A percentile compares a stretch with the other conserved stretches of the same genome.
These are phyloP conservation scores for Cyprinodon variegatus DNA, from an alignment of 2,113 vertebrate genomes.

Conservation along the genomic window DNA sequence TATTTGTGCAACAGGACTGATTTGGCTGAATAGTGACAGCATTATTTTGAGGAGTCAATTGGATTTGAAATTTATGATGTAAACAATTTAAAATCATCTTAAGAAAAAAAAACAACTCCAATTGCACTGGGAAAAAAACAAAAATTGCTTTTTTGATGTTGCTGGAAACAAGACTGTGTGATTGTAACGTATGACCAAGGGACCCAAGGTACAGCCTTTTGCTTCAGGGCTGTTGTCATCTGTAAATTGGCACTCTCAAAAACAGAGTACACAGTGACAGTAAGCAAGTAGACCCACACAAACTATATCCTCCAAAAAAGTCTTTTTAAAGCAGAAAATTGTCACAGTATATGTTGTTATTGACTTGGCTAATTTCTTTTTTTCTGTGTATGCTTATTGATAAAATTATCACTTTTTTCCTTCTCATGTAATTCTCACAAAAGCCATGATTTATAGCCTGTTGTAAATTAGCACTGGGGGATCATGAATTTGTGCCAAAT, in stretches of 20 bases:
- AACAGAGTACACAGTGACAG: constrained; percentile 42
- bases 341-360: constrained; percentile 22
- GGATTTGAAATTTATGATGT: constrained; percentile 1
- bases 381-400: constrained; percentile 8
- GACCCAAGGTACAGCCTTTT: constrained; percentile 32
- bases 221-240: constrained; percentile 20
- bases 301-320: constrained; percentile 22
- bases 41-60: constrained; percentile 1
- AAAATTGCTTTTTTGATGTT: not conserved
- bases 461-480: not conserved
- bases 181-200: constrained; percentile 28
- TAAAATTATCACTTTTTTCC: constrained; percentile 29
- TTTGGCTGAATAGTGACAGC: constrained; percentile 20
- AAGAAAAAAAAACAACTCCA: not conserved
- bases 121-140: not conserved
- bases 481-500: not conserved
- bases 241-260: constrained; percentile 55
- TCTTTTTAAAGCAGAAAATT: constrained; percentile 20
- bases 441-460: not conserved
- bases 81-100: constrained; percentile 1
- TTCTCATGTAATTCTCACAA: constrained; percentile 22
- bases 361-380: constrained; percentile 33
- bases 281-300: constrained; percentile 18
- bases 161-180: constrained; percentile 6
- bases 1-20: constrained; percentile 29